phyloP scores from a whole-genome alignment of 2,888 invertebrate species.

The Pandemis heparana region DNA sequence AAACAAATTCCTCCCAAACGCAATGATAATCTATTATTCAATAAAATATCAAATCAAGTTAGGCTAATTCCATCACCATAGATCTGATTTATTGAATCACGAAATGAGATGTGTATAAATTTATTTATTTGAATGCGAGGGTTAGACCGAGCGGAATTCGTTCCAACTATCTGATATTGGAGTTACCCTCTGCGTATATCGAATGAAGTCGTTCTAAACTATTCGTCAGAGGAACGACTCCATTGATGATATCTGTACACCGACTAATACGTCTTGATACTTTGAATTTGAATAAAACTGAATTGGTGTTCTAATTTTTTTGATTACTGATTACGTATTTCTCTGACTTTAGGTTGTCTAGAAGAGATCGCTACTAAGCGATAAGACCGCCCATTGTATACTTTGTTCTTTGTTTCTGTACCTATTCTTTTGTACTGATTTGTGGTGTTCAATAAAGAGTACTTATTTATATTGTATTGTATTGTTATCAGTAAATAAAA shows the following conservation, averaged over 20 bases:
- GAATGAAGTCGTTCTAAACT: conserved; percentile 83
- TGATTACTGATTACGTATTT: no score
- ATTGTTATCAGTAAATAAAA: no score
- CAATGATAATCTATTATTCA: not conserved
- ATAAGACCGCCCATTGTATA: no score
- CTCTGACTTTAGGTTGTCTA: no score
- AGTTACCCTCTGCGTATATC: conserved; percentile 76
- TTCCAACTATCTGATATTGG: conserved; percentile 65
- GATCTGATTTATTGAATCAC: conserved; percentile 66
- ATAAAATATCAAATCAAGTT: conserved; percentile 24
- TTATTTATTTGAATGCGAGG: conserved; percentile 63
- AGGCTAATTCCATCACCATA: conserved; percentile 48
- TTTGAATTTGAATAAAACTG: conserved; percentile 40
- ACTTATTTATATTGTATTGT: no score
- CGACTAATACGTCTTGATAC: conserved; percentile 52
- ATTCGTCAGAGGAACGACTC: conserved; percentile 76
- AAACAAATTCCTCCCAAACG: not conserved
- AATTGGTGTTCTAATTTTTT: no score
- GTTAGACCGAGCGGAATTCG: conserved; percentile 56
- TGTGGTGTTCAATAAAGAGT: no score
- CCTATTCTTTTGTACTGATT: no score
- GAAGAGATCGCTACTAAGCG: no score
- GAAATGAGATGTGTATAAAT: conserved; percentile 65
- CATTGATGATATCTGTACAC: conserved; percentile 67
- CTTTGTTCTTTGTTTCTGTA: no score